Evolutionary conservation across 2,888 invertebrate genomes (phyloP).

Genomic region (Papilio protenor): DNA sequence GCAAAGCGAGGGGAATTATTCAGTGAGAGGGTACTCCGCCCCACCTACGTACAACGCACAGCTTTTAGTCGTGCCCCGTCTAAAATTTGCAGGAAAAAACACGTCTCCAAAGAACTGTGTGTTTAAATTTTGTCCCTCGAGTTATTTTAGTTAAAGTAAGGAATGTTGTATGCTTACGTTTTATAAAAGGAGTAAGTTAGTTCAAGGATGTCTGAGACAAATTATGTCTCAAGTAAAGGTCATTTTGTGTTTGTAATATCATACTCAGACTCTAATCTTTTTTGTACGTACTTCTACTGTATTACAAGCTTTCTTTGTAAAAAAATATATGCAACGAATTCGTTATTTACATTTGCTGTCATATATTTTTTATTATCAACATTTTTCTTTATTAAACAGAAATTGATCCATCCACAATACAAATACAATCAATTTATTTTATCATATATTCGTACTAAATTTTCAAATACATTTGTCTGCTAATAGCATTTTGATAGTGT

Average conservation of each 20-base stretch:
- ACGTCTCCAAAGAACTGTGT: constrained; percentile 23
- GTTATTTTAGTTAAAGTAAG: background rate
- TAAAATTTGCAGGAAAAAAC: constrained; percentile 29
- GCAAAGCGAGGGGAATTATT: constrained; percentile 36
- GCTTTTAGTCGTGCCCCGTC: constrained; percentile 30
- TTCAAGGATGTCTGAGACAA: background rate
- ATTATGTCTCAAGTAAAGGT: background rate
- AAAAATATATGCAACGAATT: too few relatives aligned
- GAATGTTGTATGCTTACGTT: constrained; percentile 2
- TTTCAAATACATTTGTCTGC: constrained; percentile 2
- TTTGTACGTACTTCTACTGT: background rate
- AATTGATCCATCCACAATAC: background rate
- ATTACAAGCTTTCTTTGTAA: too few relatives aligned
- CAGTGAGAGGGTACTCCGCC: constrained; percentile 35
- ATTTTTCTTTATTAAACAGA: background rate
- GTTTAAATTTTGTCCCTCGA: constrained; percentile 23
- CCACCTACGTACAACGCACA: constrained; percentile 28
- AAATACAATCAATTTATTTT: background rate
- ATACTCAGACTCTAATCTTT: background rate
- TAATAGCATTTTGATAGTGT: constrained; percentile 16
- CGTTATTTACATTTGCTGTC: too few relatives aligned
- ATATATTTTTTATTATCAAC: too few relatives aligned
- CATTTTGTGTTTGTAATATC: background rate
- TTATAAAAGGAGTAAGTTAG: background rate
- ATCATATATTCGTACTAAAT: background rate